Conservation (phyloP, 2,113 vertebrate species). For the Diadophis punctatus region DNA sequence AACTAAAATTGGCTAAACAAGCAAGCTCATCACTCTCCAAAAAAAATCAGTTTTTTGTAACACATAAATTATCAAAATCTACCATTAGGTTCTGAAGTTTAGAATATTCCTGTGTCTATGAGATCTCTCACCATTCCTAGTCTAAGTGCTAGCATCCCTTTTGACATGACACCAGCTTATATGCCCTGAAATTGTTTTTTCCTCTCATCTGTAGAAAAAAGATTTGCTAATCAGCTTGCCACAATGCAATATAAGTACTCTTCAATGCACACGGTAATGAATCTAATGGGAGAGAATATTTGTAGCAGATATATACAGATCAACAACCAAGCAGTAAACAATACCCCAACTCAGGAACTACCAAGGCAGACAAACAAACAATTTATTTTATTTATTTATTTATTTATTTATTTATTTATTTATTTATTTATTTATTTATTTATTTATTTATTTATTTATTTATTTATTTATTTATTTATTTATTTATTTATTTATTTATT, state of each 20-base stretch:
- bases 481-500: too few relatives aligned
- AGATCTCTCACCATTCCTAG: background rate
- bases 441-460: too few relatives aligned
- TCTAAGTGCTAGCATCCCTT: background rate
- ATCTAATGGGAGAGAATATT: background rate
- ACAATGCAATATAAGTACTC: background rate
- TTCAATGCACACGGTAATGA: background rate
- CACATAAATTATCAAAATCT: slow-evolving; percentile 30
- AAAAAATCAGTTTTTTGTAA: slow-evolving; percentile 28
- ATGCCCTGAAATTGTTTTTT: background rate
- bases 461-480: too few relatives aligned
- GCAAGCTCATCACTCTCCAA: background rate
- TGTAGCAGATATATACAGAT: background rate
- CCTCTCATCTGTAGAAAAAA: background rate
- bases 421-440: too few relatives aligned
- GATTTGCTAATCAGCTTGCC: background rate
- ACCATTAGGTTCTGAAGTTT: background rate
- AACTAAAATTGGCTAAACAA: slow-evolving; percentile 20
- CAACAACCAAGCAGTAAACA: background rate
- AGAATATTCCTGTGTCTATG: background rate
- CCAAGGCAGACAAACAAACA: background rate
- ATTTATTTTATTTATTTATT: too few relatives aligned
- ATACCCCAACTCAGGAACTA: background rate
- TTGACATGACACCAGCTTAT: background rate
- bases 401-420: too few relatives aligned